phyloP scores from a whole-genome alignment of 35 echinoderm and acorn worm genomes.

The Ptychodera flava region DNA sequence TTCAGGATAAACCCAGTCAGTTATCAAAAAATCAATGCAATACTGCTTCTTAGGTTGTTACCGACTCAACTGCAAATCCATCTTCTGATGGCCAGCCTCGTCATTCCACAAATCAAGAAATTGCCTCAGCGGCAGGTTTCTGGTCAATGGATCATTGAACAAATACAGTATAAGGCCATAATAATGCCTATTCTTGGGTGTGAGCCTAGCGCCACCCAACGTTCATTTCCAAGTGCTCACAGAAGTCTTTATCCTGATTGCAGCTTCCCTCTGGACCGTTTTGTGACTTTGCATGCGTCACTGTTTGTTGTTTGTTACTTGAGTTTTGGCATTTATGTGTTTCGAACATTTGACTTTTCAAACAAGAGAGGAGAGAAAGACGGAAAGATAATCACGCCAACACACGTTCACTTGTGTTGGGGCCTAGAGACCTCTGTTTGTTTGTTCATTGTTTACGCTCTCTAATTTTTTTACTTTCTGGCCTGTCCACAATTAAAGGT shows the following conservation, averaged over 20 bases:
- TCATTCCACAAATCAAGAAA: neutral
- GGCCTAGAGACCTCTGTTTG: neutral
- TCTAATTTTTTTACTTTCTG: neutral
- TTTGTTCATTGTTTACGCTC: neutral
- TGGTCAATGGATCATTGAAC: neutral
- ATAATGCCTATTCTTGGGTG: neutral
- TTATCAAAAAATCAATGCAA: neutral
- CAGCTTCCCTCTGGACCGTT: neutral
- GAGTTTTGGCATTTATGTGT: neutral
- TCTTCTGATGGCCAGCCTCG: neutral
- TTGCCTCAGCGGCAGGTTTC: neutral
- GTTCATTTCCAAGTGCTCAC: neutral
- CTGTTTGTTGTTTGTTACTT: neutral
- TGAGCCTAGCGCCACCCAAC: neutral
- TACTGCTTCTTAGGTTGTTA: neutral
- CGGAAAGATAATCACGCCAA: neutral
- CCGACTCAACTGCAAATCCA: neutral
- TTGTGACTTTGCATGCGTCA: neutral
- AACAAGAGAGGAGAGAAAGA: neutral
- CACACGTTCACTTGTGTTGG: neutral
- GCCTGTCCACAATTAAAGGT: neutral
- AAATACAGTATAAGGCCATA: neutral
- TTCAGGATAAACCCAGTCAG: neutral
- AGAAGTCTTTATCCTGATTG: neutral
- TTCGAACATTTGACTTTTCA: neutral